Percentiles rank a stretch among this genome's conserved stretches.
Evolutionary conservation across 1,140 invertebrate species (phyloP).

Genomic region (Philaenus spumarius): DNA sequence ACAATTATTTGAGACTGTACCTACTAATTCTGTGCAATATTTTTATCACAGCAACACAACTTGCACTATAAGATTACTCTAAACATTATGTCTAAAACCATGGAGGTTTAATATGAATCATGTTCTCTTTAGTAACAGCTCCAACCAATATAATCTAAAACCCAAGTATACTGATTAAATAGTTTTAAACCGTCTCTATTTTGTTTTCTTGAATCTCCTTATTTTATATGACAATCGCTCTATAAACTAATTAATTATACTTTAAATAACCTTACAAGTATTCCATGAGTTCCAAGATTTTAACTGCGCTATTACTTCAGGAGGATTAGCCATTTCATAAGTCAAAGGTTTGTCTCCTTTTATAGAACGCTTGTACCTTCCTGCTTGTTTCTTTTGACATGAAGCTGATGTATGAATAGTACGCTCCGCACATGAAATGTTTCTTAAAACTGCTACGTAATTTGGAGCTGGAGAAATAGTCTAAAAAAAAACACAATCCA

Average conservation of each 20-base stretch:
- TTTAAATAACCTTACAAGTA: conserved; percentile 61
- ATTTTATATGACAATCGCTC: not conserved
- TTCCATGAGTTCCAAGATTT: conserved; percentile 95
- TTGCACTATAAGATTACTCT: too few species aligned
- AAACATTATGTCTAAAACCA: too few species aligned
- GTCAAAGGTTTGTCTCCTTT: conserved; percentile 73
- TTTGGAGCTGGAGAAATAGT: too few species aligned
- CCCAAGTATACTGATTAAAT: not conserved
- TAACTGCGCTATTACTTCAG: conserved; percentile 73
- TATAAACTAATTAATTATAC: not conserved
- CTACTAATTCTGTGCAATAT: too few species aligned
- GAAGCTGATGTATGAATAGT: conserved; percentile 53
- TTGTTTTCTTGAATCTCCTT: not conserved
- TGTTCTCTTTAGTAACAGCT: too few species aligned
- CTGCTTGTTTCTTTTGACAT: conserved; percentile 57
- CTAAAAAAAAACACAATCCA: too few species aligned
- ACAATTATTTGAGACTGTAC: too few species aligned
- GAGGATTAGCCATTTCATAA: conserved; percentile 88
- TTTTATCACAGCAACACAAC: too few species aligned
- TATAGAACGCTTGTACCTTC: conserved; percentile 70
- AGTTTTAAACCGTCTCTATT: not conserved
- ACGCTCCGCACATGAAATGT: conserved; percentile 23
- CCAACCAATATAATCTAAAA: too few species aligned
- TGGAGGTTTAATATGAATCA: too few species aligned
- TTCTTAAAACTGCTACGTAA: too few species aligned